Evolutionary conservation across 2,888 invertebrate genomes (phyloP), one percentile per base, ranked within the genome.

Genomic region (Panopea generosa): DNA sequence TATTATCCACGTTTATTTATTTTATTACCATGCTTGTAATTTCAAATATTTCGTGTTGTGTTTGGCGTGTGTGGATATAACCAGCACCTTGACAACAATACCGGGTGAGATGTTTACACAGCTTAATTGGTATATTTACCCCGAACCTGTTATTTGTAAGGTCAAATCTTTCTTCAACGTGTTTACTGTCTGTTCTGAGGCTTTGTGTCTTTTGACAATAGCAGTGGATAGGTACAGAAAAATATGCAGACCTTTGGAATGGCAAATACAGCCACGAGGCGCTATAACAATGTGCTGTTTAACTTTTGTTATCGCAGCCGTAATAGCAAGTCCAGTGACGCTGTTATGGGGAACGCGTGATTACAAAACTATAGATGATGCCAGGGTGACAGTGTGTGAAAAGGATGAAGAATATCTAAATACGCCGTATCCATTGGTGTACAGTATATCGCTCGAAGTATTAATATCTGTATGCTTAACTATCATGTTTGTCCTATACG

Each of bases 201-300:
- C 85, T 0, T 45, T 86, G 6, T 82, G 81, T 53, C 72, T 88
- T 11, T 65, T 86, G 6, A 76, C 84, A 2, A 86, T 88, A 43
- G 83, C 85, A 6, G 68, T 86, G 9, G 88, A 87, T 50, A 65
- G 89, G 3, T 87, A 83, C 67, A 55, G 80, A 43, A 88, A 88
- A 60, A 79, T 90, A 7, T 86, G 89, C 24, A 70, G 72, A 20
- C 89, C 87, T 2, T 61, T 87, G 6, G 62, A 59, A 20, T 67
- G 69, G 62, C 80, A 80, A 29, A 66, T 80, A 0, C 61, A 43
- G 7, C 62, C 61, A 1, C 29, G 26, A 16, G 40, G 33, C 3
- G 69, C 80, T 2, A 56, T 59, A 1, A 49, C 22, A 16, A 26
- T 67, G 2, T 80, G 80, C 38, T 47, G 45, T 4, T 18, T 70